phyloP scores from a whole-genome alignment of 2,888 invertebrate genomes.

The Habrosyne pyritoides region DNA sequence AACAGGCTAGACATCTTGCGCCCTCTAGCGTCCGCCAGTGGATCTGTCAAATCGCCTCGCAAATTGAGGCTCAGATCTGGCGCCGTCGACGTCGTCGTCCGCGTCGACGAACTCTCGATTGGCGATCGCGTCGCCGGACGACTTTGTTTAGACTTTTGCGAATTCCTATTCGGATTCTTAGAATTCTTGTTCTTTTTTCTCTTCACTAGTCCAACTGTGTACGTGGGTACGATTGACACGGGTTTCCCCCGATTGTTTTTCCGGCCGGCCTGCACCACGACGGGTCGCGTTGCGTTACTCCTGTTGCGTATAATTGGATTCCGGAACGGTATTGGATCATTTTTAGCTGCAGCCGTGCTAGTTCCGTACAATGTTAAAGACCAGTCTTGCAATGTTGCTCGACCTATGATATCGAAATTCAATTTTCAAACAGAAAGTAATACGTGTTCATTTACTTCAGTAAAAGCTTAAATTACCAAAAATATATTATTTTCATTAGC shows the following conservation, averaged over 20 bases:
- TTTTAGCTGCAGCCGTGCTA: conserved; percentile 84
- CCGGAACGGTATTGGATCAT: conserved; percentile 84
- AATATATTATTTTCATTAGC: neutral
- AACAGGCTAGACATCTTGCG: conserved; percentile 87
- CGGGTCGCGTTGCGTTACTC: conserved; percentile 72
- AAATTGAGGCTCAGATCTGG: conserved; percentile 74
- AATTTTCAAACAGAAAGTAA: conserved; percentile 29
- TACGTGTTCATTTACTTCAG: neutral
- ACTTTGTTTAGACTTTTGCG: conserved; percentile 79
- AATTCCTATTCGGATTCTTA: conserved; percentile 78
- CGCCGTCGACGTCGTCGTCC: conserved; percentile 47
- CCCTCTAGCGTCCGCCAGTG: conserved; percentile 70
- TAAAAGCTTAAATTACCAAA: neutral
- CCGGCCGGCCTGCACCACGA: conserved; percentile 68
- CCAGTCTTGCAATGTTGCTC: conserved; percentile 96
- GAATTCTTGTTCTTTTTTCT: conserved; percentile 83
- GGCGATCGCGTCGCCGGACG: conserved; percentile 82
- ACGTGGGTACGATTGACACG: conserved; percentile 68
- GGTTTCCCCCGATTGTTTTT: conserved; percentile 71
- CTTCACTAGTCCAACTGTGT: conserved; percentile 75
- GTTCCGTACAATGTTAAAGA: conserved; percentile 97
- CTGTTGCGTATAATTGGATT: conserved; percentile 72
- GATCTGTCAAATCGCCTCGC: conserved; percentile 67
- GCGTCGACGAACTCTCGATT: conserved; percentile 77
- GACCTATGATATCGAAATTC: conserved; percentile 84